A percentile compares a stretch with the other conserved stretches of the same genome.
These are phyloP conservation scores for Drosophila biarmipes DNA, from an alignment of 1,140 invertebrate species.

Conservation along the genomic window DNA sequence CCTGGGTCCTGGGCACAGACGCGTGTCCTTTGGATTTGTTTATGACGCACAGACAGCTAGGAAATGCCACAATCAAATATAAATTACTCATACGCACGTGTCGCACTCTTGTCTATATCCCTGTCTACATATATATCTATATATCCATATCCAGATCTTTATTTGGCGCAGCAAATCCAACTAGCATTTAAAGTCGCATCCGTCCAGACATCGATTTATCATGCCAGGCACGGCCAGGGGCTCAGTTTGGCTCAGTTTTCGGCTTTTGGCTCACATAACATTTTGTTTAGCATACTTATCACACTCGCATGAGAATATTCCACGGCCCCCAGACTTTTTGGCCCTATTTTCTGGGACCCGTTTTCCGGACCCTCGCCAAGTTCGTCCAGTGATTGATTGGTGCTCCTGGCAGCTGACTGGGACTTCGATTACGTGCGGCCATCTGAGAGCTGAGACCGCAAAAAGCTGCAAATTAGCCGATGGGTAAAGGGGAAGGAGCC, in stretches of 20 bases:
- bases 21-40: slow-evolving; percentile 70
- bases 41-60: slow-evolving; percentile 56
- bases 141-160: slow-evolving; percentile 28
- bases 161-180: slow-evolving; percentile 28
- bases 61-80: slow-evolving; percentile 73
- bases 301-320: slow-evolving; percentile 15
- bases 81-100: slow-evolving; percentile 78
- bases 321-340: neutral
- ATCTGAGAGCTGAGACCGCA: slow-evolving; percentile 51
- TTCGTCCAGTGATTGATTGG: slow-evolving; percentile 63
- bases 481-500: slow-evolving; percentile 13
- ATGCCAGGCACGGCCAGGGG: slow-evolving; percentile 48
- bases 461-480: slow-evolving; percentile 52
- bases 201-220: slow-evolving; percentile 56
- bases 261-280: slow-evolving; percentile 31
- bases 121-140: slow-evolving; percentile 16
- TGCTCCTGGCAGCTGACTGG: slow-evolving; percentile 39
- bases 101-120: slow-evolving; percentile 13
- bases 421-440: slow-evolving; percentile 53
- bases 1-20: slow-evolving; percentile 34
- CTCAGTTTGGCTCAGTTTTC: slow-evolving; percentile 20
- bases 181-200: slow-evolving; percentile 61
- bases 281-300: slow-evolving; percentile 68
- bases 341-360: slow-evolving; percentile 6
- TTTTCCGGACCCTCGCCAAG: slow-evolving; percentile 8